Evolutionary conservation across 2,113 vertebrate genomes (phyloP).

Genomic region (Eretmochelys imbricata): DNA sequence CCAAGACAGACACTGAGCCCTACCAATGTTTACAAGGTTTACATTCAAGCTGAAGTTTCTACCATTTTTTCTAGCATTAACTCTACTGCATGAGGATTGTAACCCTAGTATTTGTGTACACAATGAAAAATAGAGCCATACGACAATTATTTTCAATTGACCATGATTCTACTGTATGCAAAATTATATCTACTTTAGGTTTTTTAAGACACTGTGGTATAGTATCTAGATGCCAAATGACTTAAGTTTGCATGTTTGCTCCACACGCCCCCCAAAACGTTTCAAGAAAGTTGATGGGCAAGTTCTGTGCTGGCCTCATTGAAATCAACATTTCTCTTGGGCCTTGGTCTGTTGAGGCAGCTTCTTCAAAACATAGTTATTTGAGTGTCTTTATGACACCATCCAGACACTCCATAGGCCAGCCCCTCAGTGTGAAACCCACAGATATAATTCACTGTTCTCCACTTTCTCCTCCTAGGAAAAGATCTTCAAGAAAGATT

Average conservation of each 20-base stretch:
- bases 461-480: too few relatives aligned
- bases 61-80: not conserved
- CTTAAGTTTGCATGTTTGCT: not conserved
- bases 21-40: not conserved
- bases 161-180: not conserved
- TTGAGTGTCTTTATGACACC: too few relatives aligned
- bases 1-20: too few relatives aligned
- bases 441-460: too few relatives aligned
- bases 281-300: not conserved
- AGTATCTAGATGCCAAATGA: not conserved
- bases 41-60: not conserved
- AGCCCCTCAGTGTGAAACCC: too few relatives aligned
- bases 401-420: too few relatives aligned
- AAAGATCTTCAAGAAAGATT: too few relatives aligned
- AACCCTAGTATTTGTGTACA: not conserved
- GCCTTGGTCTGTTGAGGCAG: too few relatives aligned
- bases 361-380: too few relatives aligned
- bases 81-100: not conserved
- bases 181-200: not conserved
- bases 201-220: not conserved
- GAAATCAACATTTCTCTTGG: too few relatives aligned
- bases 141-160: not conserved
- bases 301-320: not conserved
- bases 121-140: not conserved
- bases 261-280: not conserved